phyloP scores from a whole-genome alignment of 2,797 vertebrate species.

The Lophius americanus region DNA sequence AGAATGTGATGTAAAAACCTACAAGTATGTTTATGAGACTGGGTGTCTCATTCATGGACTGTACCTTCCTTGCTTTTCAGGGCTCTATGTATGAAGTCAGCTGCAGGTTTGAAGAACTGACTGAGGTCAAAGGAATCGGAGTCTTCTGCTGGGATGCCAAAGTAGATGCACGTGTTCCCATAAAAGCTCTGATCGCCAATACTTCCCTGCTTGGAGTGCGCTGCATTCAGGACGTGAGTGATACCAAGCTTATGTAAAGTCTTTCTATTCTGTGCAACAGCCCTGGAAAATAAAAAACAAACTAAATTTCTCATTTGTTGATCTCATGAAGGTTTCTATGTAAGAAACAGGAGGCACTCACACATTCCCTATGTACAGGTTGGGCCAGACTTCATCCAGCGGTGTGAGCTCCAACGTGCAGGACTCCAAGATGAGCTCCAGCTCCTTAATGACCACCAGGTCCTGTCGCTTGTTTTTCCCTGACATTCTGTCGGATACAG shows the following conservation, averaged over 20 bases:
- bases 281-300: slow-evolving; percentile 56
- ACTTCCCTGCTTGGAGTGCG: slow-evolving; percentile 87
- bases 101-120: slow-evolving; percentile 73
- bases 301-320: neutral
- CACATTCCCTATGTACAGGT: slow-evolving; percentile 84
- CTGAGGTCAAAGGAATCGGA: slow-evolving; percentile 79
- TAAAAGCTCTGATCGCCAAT: slow-evolving; percentile 85
- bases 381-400: slow-evolving; percentile 85
- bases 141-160: slow-evolving; percentile 81
- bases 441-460: slow-evolving; percentile 77
- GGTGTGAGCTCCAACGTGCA: slow-evolving; percentile 81
- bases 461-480: slow-evolving; percentile 60
- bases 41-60: slow-evolving; percentile 2
- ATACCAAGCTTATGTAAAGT: slow-evolving; percentile 84
- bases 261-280: slow-evolving; percentile 76
- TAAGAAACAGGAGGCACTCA: slow-evolving; percentile 74
- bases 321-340: neutral
- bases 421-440: slow-evolving; percentile 83
- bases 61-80: slow-evolving; percentile 82
- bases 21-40: neutral
- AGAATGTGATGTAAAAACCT: neutral
- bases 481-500: slow-evolving; percentile 72
- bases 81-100: slow-evolving; percentile 81
- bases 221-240: slow-evolving; percentile 86
- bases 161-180: slow-evolving; percentile 76